Percentiles rank a stretch among this genome's conserved stretches.
These are phyloP conservation scores for Leptinotarsa undecemlineata DNA, from an alignment of 1,140 invertebrate species.

Conservation along the genomic window DNA sequence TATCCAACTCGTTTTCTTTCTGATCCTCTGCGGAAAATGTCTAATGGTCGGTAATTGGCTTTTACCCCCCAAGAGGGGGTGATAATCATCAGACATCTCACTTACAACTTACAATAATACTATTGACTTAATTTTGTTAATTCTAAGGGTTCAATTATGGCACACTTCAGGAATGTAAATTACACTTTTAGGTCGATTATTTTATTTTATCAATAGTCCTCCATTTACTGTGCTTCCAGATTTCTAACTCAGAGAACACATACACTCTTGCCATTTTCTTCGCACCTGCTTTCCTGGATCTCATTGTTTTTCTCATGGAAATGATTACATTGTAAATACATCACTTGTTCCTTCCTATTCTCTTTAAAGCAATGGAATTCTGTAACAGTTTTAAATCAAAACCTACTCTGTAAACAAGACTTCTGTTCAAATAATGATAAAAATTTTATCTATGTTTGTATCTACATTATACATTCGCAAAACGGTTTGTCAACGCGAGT, in stretches of 20 bases:
- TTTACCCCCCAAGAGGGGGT: slow-evolving; percentile 34
- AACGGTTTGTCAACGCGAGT: background rate
- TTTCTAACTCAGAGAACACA: slow-evolving; percentile 44
- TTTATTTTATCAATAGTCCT: slow-evolving; percentile 45
- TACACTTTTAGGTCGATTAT: slow-evolving; percentile 14
- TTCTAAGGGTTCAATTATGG: slow-evolving; percentile 26
- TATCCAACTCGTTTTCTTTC: slow-evolving; percentile 38
- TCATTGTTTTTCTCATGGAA: slow-evolving; percentile 34
- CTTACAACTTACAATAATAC: slow-evolving; percentile 27
- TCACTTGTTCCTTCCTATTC: slow-evolving; percentile 36
- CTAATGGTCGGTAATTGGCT: slow-evolving; percentile 29
- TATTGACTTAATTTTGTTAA: slow-evolving; percentile 33
- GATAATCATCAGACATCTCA: slow-evolving; percentile 43
- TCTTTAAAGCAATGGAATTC: slow-evolving; percentile 1
- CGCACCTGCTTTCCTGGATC: slow-evolving; percentile 15
- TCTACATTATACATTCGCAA: slow-evolving; percentile 10
- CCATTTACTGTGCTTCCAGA: slow-evolving; percentile 54
- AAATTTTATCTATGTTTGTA: slow-evolving; percentile 23
- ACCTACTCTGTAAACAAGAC: background rate
- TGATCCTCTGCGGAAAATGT: slow-evolving; percentile 23
- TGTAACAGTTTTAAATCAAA: background rate
- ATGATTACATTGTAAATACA: slow-evolving; percentile 47
- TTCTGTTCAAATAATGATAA: background rate
- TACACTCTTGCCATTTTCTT: slow-evolving; percentile 41
- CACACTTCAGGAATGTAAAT: slow-evolving; percentile 30